Base-by-base conservation (phyloP, 30 jellyfish, hydroid and myxozoan species). In the Morbakka virulenta region DNA sequence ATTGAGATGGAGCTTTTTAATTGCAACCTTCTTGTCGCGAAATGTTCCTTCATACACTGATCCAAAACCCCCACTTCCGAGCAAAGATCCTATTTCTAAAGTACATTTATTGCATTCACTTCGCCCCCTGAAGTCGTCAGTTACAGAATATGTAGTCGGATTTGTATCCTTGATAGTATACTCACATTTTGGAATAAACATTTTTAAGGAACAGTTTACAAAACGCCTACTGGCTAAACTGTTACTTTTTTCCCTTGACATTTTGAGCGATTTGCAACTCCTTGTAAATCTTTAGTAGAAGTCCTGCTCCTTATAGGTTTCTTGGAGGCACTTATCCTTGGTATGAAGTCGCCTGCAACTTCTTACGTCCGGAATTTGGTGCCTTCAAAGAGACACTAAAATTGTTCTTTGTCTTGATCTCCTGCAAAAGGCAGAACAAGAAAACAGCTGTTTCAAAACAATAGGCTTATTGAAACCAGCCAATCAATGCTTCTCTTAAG, bases 41-140 rank as follows among this genome's bases (percentile, higher is more conserved):
- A 80, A 86, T 6, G 53, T 51, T 21, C 99, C 99, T 83, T 93
- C 96, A 49, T 87, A 93, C 0, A 93, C 99, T 2, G 96, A 77
- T 2, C 99, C 99, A 80, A 93, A 93, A 24, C 99, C 99, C 3
- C 99, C 99, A 4, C 90, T 53, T 6, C 99, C 99, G 24, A 93
- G 92, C 32, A 85, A 69, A 29, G 64, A 66, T 27, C 98, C 98
- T 27, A 91, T 24, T n/a, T 87, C 77, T 72, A 91, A 51, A 0
- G 69, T 74, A 32, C 72, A 69, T 26, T 70, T 80, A 28, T 80
- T 87, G 24, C 69, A 62, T 67, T 57, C 72, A 70, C 72, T 41
- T 62, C 86, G 49, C 17, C 94, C 64, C 62, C 67, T 80, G 62
- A 76, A 71, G 47, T 80, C 88, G 17, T 61, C 74, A 67, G 98